Conservation (phyloP, 2,888 invertebrate species). For the Eupelmus urozonus region DNA sequence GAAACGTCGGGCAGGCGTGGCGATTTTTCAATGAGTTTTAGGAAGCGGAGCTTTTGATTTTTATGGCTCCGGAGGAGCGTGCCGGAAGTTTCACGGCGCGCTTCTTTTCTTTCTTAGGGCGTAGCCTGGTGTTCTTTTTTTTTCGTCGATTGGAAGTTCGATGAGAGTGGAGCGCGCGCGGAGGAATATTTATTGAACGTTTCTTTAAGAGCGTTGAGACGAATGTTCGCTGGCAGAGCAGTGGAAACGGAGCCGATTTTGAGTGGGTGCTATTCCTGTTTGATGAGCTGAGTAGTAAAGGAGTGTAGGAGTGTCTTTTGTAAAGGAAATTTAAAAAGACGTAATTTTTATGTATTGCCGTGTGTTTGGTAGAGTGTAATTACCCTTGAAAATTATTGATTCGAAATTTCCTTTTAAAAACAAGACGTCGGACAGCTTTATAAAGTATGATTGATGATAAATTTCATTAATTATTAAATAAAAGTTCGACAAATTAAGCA, state of each 20-base stretch:
- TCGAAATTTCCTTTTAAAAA: too few species aligned
- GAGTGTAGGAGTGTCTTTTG: too few species aligned
- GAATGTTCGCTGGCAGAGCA: constrained; percentile 15
- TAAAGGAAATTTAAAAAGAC: too few species aligned
- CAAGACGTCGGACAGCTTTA: too few species aligned
- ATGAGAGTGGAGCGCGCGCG: not conserved
- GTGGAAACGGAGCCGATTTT: constrained; percentile 9
- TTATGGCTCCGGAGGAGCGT: constrained; percentile 21
- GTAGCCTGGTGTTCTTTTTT: not conserved
- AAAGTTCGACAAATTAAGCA: too few species aligned
- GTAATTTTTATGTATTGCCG: too few species aligned
- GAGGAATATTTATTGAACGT: constrained; percentile 45
- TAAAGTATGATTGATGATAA: too few species aligned
- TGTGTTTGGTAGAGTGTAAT: too few species aligned
- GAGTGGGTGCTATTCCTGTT: not conserved
- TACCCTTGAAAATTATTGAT: too few species aligned
- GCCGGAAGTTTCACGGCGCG: not conserved
- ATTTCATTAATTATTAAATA: too few species aligned
- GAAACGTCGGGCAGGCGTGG: constrained; percentile 5
- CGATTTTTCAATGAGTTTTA: constrained; percentile 45
- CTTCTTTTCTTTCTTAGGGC: too few species aligned
- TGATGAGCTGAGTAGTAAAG: too few species aligned
- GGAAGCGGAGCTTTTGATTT: constrained; percentile 45
- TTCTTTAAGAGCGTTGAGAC: constrained; percentile 34
- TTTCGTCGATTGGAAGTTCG: constrained; percentile 29